Conservation (phyloP, 2,888 invertebrate genomes). For the Anagyrus pseudococci region DNA sequence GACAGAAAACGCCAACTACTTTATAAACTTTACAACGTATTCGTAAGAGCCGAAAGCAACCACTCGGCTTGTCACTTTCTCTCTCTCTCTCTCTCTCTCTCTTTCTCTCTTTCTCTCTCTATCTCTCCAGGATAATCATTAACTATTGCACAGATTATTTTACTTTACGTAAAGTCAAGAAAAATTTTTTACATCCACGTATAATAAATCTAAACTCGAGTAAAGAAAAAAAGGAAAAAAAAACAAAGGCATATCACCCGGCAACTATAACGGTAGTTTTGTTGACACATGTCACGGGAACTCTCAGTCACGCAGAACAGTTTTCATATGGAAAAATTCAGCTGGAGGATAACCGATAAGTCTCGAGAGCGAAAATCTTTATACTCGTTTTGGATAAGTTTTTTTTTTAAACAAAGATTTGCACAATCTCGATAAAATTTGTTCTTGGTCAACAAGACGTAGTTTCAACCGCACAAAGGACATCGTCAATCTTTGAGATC, state of each 20-base stretch:
- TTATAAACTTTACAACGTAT: constrained; percentile 28
- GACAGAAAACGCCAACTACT: constrained; percentile 37
- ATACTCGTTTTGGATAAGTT: background rate
- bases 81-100: too few relatives aligned
- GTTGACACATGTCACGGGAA: background rate
- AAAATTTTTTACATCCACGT: constrained; percentile 24
- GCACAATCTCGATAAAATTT: background rate
- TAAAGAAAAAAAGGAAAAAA: constrained; percentile 3
- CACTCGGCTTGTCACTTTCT: constrained; percentile 21
- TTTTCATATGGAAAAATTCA: background rate
- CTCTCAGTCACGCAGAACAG: too few relatives aligned
- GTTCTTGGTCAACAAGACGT: background rate
- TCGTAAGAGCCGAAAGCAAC: constrained; percentile 20
- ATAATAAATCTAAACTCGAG: constrained; percentile 15
- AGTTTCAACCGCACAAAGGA: background rate
- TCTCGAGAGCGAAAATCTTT: constrained; percentile 13
- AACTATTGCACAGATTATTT: constrained; percentile 36
- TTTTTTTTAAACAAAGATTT: too few relatives aligned
- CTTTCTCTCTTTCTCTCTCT: constrained; percentile 9
- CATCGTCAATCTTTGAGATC: background rate
- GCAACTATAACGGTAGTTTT: too few relatives aligned
- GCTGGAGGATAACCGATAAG: constrained; percentile 18
- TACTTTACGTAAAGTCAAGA: constrained; percentile 23
- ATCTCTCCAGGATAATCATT: constrained; percentile 26
- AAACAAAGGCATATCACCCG: constrained; percentile 16